Evolutionary conservation across 2,888 invertebrate species (phyloP), one percentile per base, ranked within the genome.

Genomic region (Diplolepis rosae): DNA sequence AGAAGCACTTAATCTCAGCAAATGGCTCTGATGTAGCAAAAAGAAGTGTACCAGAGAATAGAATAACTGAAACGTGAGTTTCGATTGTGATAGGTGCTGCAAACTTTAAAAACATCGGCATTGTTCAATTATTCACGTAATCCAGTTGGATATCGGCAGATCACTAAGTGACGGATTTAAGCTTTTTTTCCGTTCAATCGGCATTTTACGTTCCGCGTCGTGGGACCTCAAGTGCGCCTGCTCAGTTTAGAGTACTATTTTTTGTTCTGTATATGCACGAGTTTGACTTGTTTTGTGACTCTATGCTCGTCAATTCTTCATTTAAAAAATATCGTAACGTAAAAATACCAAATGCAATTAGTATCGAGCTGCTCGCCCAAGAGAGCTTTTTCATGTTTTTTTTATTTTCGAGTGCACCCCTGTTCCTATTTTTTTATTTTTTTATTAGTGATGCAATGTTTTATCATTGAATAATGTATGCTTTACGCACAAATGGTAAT

Each of bases 331-430:
- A 75, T 76, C 78, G 76, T 72, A 65, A 71, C 66, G 51, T 45
- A 61, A 65, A 70, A 70, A 71, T 69, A 72, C 70, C 24, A 73
- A 77, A 76, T 66, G 56, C 70, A 79, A 79, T 80, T 79, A 75
- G 68, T 27, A 70, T 48, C 69, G 54, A 65, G 65, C 68, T 50
- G 32, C 54, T 52, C 51, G 39, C 35, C 48, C 52, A 51, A 69
- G 39, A 65, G 68, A 69, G 51, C 28, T 45, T 69, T 73, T 71
- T 72, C 48, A 42, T 66, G 42, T 68, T 15, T 30, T 66, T 73
- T 75, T 77, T 76, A 76, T 73, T 72, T 69, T 67, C 73, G 18
- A 66, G 51, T 35, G 35, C 4, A 32, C 51, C 50, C 45, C 67
- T 28, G 51, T 69, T 69, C 48, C 61, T 39, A 61, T n/a, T 61